A percentile compares a stretch with the other conserved stretches of the same genome.
These are phyloP conservation scores for Halyomorpha halys DNA, from an alignment of 1,140 invertebrate genomes.

Conservation along the genomic window DNA sequence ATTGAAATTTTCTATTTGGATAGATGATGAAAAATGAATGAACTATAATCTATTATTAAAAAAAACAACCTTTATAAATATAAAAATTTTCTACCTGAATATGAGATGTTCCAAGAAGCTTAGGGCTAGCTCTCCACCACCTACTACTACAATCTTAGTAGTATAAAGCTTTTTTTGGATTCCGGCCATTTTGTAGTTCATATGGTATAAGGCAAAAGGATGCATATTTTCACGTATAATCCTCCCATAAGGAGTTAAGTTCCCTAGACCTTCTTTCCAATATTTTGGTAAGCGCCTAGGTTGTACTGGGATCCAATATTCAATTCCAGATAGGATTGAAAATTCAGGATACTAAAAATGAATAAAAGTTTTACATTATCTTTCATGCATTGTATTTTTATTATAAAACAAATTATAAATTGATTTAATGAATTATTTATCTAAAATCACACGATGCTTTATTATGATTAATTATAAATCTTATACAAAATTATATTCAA, in stretches of 20 bases:
- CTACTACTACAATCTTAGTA: slow-evolving; percentile 57
- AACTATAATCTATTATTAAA: too few relatives aligned
- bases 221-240: slow-evolving; percentile 3
- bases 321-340: slow-evolving; percentile 11
- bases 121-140: slow-evolving; percentile 56
- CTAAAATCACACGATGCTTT: too few relatives aligned
- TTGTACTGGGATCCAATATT: slow-evolving; percentile 20
- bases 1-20: too few relatives aligned
- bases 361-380: not conserved
- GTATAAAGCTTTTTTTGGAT: slow-evolving; percentile 42
- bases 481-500: too few relatives aligned
- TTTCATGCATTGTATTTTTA: too few relatives aligned
- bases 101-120: slow-evolving; percentile 55
- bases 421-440: too few relatives aligned
- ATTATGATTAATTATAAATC: too few relatives aligned
- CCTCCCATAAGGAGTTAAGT: slow-evolving; percentile 1
- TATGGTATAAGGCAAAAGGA: slow-evolving; percentile 39
- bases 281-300: slow-evolving; percentile 19
- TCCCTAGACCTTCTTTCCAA: slow-evolving; percentile 5
- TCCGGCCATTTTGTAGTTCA: slow-evolving; percentile 39
- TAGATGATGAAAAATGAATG: too few relatives aligned
- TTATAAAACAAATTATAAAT: too few relatives aligned
- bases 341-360: slow-evolving; percentile 13
- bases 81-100: slow-evolving; percentile 45
- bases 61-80: too few relatives aligned